phyloP scores from a whole-genome alignment of 2,888 invertebrate genomes.

The Callyntrura guangdongensis region DNA sequence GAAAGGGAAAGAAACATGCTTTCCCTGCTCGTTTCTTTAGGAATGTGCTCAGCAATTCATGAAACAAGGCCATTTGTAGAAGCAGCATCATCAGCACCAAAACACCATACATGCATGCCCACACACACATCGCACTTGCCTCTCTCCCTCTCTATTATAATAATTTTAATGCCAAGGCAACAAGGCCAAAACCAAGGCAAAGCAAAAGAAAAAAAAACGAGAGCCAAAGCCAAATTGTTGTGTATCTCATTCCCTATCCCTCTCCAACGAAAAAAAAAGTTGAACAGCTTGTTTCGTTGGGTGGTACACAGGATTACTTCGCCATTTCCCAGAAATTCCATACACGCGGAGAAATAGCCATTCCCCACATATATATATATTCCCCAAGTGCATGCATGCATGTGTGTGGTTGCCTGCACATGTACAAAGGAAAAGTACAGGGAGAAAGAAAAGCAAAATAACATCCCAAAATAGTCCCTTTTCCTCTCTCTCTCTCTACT shows the following conservation, averaged over 20 bases:
- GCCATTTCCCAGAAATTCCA: neutral
- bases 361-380: neutral
- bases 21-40: neutral
- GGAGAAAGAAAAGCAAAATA: neutral
- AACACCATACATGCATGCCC: neutral
- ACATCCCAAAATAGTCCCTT: slow-evolving; percentile 8
- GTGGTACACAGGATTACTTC: too few species aligned
- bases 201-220: neutral
- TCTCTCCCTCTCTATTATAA: neutral
- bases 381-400: slow-evolving; percentile 30
- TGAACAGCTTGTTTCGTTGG: slow-evolving; percentile 26
- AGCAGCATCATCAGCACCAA: slow-evolving; percentile 14
- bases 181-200: slow-evolving; percentile 24
- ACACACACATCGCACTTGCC: neutral
- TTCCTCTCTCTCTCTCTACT: slow-evolving; percentile 47
- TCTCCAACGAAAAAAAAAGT: neutral
- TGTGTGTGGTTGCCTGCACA: neutral
- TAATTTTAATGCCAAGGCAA: slow-evolving; percentile 57
- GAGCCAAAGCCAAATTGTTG: slow-evolving; percentile 12
- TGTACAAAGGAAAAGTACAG: neutral
- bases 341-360: neutral
- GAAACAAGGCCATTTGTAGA: slow-evolving; percentile 32
- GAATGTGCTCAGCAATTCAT: neutral
- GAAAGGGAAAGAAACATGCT: neutral
- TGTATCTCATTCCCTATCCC: neutral